Evolutionary conservation across 2,113 vertebrate genomes (phyloP).

Genomic region (Malurus alboscapulatus): DNA sequence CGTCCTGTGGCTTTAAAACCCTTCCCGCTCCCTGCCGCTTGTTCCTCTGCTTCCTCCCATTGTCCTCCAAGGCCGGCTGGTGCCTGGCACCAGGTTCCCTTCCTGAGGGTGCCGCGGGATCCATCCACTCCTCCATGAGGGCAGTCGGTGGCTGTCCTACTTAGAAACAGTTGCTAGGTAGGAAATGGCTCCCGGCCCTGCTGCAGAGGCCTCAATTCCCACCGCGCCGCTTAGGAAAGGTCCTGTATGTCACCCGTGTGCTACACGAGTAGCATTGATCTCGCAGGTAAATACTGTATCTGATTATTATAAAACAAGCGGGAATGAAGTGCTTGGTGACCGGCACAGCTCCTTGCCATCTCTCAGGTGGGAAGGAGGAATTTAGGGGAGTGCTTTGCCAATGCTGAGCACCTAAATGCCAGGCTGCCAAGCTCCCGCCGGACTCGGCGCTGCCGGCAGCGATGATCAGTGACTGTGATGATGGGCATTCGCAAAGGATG

Average conservation of each 20-base stretch:
- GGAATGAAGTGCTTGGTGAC: not conserved
- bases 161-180: conserved; percentile 74
- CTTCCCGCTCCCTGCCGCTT: not conserved
- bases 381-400: not conserved
- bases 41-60: conserved; percentile 41
- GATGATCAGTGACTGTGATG: not conserved
- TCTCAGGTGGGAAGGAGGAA: not conserved
- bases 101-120: conserved; percentile 63
- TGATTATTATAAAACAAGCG: conserved; percentile 13
- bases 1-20: conserved; percentile 38
- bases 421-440: not conserved
- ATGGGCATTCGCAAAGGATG: accelerated
- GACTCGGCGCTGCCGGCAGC: not conserved
- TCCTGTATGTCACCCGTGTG: conserved; percentile 56
- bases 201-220: conserved; percentile 70
- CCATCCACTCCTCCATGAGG: conserved; percentile 51
- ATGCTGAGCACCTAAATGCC: not conserved
- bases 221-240: conserved; percentile 61
- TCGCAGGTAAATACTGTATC: conserved; percentile 45
- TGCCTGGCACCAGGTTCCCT: conserved; percentile 45
- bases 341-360: not conserved
- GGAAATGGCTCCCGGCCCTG: conserved; percentile 63
- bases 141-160: conserved; percentile 62
- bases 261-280: conserved; percentile 54
- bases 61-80: conserved; percentile 51